These are phyloP conservation scores for Petrocephalus schoutedeni DNA, from an alignment of 2,797 vertebrate genomes.

Conservation along the genomic window DNA sequence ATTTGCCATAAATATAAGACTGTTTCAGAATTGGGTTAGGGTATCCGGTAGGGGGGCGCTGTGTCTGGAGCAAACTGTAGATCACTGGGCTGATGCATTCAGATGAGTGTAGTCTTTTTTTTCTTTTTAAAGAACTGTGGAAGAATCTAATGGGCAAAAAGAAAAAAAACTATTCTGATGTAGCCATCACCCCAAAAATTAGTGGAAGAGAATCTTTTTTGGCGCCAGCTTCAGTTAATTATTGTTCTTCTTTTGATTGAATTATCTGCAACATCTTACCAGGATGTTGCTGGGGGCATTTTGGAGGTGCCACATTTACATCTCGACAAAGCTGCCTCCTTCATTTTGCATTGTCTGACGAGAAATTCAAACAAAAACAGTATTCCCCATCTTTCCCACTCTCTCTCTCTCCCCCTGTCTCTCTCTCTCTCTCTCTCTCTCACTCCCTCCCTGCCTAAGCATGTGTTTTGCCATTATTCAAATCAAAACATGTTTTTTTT, in stretches of 20 bases:
- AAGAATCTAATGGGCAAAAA: neutral
- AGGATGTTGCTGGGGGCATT: neutral
- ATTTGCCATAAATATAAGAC: conserved; percentile 8
- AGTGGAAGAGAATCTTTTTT: neutral
- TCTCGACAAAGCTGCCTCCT: conserved; percentile 52
- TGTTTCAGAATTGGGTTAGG: conserved; percentile 20
- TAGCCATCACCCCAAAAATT: neutral
- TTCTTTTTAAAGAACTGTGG: neutral
- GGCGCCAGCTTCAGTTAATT: neutral
- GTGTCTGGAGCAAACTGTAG: neutral
- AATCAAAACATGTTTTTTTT: conserved; percentile 43
- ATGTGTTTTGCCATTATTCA: conserved; percentile 37
- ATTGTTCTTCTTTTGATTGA: neutral
- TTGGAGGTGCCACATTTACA: conserved; percentile 37
- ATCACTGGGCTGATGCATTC: neutral
- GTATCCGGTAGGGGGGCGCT: neutral
- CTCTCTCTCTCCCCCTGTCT: conserved; percentile 16
- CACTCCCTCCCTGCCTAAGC: conserved; percentile 18
- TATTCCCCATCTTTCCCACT: conserved; percentile 27
- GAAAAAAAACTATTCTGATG: neutral
- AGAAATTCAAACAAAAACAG: conserved; percentile 30
- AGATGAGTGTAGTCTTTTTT: neutral
- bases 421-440: neutral
- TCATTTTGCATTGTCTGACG: conserved; percentile 39
- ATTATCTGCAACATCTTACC: neutral